Base-by-base conservation (phyloP, 1,140 invertebrate genomes). In the Parasteatoda tepidariorum region DNA sequence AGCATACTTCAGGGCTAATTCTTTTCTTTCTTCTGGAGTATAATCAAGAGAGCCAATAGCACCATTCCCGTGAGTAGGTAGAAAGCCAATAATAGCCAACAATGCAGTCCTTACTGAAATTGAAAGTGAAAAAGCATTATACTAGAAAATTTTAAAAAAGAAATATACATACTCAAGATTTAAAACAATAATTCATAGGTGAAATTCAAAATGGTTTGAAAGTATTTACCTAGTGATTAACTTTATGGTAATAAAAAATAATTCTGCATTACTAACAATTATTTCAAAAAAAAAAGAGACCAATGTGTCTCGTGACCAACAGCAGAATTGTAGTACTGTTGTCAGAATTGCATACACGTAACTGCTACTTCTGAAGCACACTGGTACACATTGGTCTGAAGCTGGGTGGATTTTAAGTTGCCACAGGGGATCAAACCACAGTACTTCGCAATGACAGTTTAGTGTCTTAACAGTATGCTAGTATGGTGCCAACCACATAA, bases 21-120 rank as follows among this genome's bases (percentile, higher is more conserved):
- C 89, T 87, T 94, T 93, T 85, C 97, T 91, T 89, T 97, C 96
- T 83, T 95, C 94, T 54, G 92, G 89, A 11, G 93, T 92, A 87
- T 97, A 98, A 88, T 98, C 95, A 18, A 98, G 88, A 15, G 96
- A 95, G 2, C 96, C 97, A 82, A 98, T 95, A 3, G 96, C 96
- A 15, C 96, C 96, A 87, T 93, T 93, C 59, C 94, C 94, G 73
- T 93, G 92, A 31, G 95, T 96, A 7, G 96, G 96, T 95, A 99
- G 97, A 88, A 98, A 98, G 11, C 95, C 94, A 84, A 98, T 97
- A 26, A 99, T 91, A 26, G 97, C 97, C 64, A 98, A 89, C 38
- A 98, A 89, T 38, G 97, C 97, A 64, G 97, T 99, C 79, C 97
- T 91, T 84, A 98, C 86, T 90, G 87, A 26, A 85, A 70, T 66